Conservation (phyloP, 2,888 invertebrate species). For the Plagodis dolabraria region DNA sequence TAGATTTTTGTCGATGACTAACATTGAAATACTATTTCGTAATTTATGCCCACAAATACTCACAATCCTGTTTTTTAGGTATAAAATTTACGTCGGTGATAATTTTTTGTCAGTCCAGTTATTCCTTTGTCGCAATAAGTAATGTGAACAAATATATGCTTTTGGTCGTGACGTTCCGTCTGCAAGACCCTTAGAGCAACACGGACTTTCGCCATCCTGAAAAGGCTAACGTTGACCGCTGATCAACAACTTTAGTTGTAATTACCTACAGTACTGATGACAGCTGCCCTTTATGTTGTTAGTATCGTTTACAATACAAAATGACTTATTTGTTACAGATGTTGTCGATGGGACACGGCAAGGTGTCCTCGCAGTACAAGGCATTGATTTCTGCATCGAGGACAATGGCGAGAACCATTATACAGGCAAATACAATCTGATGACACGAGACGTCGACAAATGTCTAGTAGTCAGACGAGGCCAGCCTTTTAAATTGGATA, state of each 20-base stretch:
- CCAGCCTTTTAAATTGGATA: slow-evolving; percentile 90
- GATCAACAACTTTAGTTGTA: no score
- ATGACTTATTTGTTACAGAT: slow-evolving; percentile 60
- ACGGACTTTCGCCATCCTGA: no score
- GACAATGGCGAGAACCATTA: slow-evolving; percentile 91
- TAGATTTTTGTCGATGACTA: slow-evolving; percentile 51
- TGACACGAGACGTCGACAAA: slow-evolving; percentile 85
- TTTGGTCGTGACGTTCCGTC: no score
- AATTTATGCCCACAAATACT: background rate
- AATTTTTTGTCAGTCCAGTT: no score
- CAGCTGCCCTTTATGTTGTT: no score
- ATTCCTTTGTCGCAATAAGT: no score
- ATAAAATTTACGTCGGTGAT: no score
- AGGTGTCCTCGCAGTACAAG: slow-evolving; percentile 88
- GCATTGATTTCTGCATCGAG: slow-evolving; percentile 89
- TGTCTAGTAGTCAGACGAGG: slow-evolving; percentile 93
- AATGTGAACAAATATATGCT: no score
- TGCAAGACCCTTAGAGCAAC: no score
- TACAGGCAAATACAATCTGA: slow-evolving; percentile 91
- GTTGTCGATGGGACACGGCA: slow-evolving; percentile 75
- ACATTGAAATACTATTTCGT: slow-evolving; percentile 22
- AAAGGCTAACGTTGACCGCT: no score
- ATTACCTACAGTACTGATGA: no score
- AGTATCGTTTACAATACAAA: background rate
- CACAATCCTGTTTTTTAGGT: no score